Evolutionary conservation across 2,888 invertebrate genomes (phyloP).

Genomic region (Scotopteryx bipunctaria): DNA sequence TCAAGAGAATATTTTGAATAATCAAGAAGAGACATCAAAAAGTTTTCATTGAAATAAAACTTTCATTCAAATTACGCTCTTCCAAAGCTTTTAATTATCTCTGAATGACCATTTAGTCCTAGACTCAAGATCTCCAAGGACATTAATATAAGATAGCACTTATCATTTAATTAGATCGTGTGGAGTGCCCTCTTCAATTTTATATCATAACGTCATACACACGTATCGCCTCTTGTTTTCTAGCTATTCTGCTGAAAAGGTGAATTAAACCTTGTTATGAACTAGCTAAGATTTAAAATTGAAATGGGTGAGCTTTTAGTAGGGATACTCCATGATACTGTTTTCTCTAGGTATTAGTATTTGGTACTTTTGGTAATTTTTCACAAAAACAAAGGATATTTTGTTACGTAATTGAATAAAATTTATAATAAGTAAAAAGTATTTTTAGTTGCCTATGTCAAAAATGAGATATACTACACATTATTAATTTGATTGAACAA

Average conservation of each 20-base stretch:
- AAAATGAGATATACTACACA: too few relatives aligned
- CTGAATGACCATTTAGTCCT: slow-evolving; percentile 35
- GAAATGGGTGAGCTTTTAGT: not conserved
- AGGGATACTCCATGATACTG: slow-evolving; percentile 8
- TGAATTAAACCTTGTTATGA: slow-evolving; percentile 26
- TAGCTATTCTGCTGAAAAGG: slow-evolving; percentile 10
- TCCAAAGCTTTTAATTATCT: slow-evolving; percentile 32
- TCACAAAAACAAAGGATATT: too few relatives aligned
- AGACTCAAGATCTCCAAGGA: slow-evolving; percentile 58
- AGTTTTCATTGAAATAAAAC: not conserved
- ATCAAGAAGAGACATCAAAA: not conserved
- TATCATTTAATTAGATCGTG: slow-evolving; percentile 83
- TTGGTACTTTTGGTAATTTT: not conserved
- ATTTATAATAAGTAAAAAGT: too few relatives aligned
- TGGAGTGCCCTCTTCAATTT: slow-evolving; percentile 79
- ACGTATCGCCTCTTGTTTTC: slow-evolving; percentile 68
- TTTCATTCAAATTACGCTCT: slow-evolving; percentile 5
- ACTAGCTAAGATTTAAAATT: slow-evolving; percentile 43
- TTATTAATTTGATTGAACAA: too few relatives aligned
- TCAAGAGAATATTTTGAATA: too few relatives aligned
- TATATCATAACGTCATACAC: slow-evolving; percentile 83
- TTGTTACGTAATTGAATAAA: too few relatives aligned
- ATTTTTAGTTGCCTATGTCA: too few relatives aligned
- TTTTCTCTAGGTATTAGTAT: not conserved
- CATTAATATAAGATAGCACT: slow-evolving; percentile 79